phyloP scores from a whole-genome alignment of 2,888 invertebrate species.

The Boloria euphrosyne region DNA sequence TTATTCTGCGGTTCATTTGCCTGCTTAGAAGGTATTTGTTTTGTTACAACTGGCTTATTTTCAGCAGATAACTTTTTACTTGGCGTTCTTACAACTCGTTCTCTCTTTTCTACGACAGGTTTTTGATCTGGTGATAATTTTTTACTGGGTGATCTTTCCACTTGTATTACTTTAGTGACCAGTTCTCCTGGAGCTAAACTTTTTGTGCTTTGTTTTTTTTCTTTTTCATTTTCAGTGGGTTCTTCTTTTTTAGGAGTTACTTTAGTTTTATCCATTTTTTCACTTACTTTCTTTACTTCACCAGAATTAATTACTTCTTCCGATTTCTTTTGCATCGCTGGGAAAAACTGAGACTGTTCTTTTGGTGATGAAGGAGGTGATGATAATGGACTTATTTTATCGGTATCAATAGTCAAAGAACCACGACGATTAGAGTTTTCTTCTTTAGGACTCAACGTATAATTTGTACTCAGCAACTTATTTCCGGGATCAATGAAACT shows the following conservation, averaged over 20 bases:
- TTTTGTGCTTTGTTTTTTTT: conserved; percentile 47
- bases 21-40: conserved; percentile 52
- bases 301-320: conserved; percentile 66
- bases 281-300: conserved; percentile 53
- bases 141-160: conserved; percentile 73
- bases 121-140: conserved; percentile 65
- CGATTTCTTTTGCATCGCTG: conserved; percentile 66
- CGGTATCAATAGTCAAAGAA: conserved; percentile 63
- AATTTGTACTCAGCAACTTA: conserved; percentile 73
- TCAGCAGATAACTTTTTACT: conserved; percentile 65
- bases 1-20: conserved; percentile 60
- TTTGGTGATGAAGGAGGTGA: conserved; percentile 64
- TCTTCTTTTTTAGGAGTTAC: conserved; percentile 61
- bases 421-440: conserved; percentile 60
- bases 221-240: conserved; percentile 54
- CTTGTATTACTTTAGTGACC: conserved; percentile 73
- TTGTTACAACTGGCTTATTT: conserved; percentile 56
- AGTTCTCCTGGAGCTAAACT: conserved; percentile 62
- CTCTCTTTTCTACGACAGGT: conserved; percentile 68
- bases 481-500: conserved; percentile 78
- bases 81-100: conserved; percentile 73
- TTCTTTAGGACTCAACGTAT: conserved; percentile 69
- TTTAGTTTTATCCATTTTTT: conserved; percentile 51
- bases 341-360: conserved; percentile 57
- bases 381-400: conserved; percentile 55